Evolutionary conservation across 2,113 vertebrate genomes (phyloP).

Genomic region (Eulemur rufifrons): DNA sequence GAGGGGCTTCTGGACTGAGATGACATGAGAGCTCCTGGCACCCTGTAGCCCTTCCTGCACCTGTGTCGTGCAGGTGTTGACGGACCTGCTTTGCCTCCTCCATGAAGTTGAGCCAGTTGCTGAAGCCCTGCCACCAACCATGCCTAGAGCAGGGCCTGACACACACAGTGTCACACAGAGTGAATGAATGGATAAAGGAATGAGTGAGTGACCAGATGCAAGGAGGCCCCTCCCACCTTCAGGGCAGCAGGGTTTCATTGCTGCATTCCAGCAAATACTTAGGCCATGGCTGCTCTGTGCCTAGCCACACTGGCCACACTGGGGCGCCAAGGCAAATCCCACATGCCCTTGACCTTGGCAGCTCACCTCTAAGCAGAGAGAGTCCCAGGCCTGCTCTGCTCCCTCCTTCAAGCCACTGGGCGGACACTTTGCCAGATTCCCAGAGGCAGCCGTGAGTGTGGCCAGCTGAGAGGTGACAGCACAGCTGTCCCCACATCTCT

Average conservation of each 20-base stretch:
- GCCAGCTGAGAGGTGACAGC: background rate
- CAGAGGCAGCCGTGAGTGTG: background rate
- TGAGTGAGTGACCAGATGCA: background rate
- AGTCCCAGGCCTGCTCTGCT: background rate
- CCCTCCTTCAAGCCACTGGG: background rate
- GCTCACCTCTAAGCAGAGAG: background rate
- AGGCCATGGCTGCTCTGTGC: background rate
- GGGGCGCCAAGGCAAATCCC: background rate
- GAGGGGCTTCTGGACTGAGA: background rate
- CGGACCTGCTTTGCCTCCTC: fast-evolving
- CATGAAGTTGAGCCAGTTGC: background rate
- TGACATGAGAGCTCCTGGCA: background rate
- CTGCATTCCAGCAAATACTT: background rate
- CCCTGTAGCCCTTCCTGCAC: background rate
- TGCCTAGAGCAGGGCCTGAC: background rate
- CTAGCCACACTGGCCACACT: background rate
- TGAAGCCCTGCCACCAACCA: fast-evolving
- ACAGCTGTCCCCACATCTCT: background rate
- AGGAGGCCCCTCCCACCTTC: background rate
- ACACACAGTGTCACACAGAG: background rate
- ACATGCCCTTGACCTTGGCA: background rate
- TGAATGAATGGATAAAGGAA: background rate
- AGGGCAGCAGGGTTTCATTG: fast-evolving
- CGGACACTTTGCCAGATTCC: background rate
- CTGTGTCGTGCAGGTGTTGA: fast-evolving